phyloP scores from a whole-genome alignment of 2,797 vertebrate species.

The Setipinna tenuifilis region DNA sequence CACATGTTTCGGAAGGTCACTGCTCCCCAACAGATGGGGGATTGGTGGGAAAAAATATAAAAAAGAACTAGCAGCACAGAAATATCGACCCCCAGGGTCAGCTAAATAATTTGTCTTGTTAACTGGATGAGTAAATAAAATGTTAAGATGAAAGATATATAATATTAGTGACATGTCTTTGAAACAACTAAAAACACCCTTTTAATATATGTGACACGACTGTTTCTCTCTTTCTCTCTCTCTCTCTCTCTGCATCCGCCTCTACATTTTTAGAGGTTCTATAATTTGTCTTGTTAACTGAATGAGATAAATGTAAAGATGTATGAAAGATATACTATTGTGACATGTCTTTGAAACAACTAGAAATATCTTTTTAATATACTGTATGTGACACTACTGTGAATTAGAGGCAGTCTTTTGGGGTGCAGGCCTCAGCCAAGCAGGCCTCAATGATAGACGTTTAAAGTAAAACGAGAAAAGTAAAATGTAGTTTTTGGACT shows the following conservation, averaged over 20 bases:
- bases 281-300: background rate
- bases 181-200: background rate
- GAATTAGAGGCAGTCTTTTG: too few species aligned
- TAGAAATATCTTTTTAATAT: too few species aligned
- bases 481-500: too few species aligned
- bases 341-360: background rate
- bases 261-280: too few species aligned
- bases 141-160: background rate
- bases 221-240: too few species aligned
- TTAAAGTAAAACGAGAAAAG: too few species aligned
- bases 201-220: too few species aligned
- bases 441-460: too few species aligned
- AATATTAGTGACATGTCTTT: background rate
- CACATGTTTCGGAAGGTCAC: conserved; percentile 3
- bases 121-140: background rate
- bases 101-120: background rate
- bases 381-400: too few species aligned
- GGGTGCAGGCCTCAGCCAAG: too few species aligned
- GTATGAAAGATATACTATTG: background rate
- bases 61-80: background rate
- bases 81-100: background rate
- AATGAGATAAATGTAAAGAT: background rate
- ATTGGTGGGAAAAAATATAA: background rate
- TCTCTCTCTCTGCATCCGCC: too few species aligned
- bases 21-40: background rate